These are phyloP conservation scores for Bos javanicus DNA, from an alignment of 2,113 vertebrate species.

Conservation along the genomic window DNA sequence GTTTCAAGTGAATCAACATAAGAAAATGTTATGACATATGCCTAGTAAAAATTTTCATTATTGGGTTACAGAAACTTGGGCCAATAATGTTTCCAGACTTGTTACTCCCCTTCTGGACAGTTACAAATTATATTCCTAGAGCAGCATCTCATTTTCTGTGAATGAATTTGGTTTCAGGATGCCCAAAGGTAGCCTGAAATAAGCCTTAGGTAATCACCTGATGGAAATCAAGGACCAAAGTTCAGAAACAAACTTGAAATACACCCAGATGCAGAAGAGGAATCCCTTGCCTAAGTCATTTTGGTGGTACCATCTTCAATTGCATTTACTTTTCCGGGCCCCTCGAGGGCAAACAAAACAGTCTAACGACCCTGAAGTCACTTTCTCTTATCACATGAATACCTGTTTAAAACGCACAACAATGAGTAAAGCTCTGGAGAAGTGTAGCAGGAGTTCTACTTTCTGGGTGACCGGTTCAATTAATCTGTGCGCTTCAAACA, in stretches of 20 bases:
- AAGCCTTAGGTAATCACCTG: slow-evolving; percentile 38
- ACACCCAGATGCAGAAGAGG: neutral
- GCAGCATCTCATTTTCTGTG: slow-evolving; percentile 23
- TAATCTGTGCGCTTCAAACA: neutral
- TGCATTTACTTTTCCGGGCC: neutral
- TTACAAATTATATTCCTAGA: slow-evolving; percentile 25
- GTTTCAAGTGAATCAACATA: slow-evolving; percentile 23
- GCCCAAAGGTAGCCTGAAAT: neutral
- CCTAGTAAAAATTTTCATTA: slow-evolving; percentile 36
- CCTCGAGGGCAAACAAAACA: neutral
- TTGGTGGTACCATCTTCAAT: neutral
- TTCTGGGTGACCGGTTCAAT: neutral
- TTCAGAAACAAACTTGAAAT: slow-evolving; percentile 35
- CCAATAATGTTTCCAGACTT: neutral
- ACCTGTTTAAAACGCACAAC: neutral
- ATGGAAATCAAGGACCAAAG: slow-evolving; percentile 30
- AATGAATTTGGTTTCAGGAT: neutral
- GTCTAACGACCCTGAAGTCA: neutral
- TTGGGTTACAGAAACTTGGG: slow-evolving; percentile 37
- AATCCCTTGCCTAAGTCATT: neutral
- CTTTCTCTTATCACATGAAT: neutral
- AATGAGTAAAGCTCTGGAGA: neutral
- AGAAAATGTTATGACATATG: slow-evolving; percentile 46
- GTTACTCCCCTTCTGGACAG: slow-evolving; percentile 2
- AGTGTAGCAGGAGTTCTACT: neutral